Percentiles rank a stretch among this genome's conserved stretches.
Conservation (phyloP, 2,113 vertebrate species). For the Eonycteris spelaea region DNA sequence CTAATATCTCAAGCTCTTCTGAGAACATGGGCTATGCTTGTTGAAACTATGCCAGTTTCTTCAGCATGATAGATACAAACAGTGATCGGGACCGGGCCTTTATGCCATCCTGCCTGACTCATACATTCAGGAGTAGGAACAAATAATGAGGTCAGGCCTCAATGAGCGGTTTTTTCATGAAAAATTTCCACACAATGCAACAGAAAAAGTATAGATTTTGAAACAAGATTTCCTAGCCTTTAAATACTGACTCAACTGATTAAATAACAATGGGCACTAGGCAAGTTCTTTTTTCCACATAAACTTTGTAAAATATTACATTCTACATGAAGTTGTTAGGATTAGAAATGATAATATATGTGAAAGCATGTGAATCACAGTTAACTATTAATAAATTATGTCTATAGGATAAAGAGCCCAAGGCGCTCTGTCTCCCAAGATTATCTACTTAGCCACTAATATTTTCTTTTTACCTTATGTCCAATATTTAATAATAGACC, state of each 20-base stretch:
- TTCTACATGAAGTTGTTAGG: background rate
- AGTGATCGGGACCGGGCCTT: background rate
- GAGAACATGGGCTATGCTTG: background rate
- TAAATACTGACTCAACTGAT: background rate
- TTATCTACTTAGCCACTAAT: background rate
- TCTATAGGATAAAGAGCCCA: background rate
- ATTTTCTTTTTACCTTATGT: background rate
- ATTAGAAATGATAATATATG: background rate
- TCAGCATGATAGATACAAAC: background rate
- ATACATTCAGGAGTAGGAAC: background rate
- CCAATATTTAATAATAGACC: conserved; percentile 8
- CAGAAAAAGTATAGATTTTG: background rate
- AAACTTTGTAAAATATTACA: background rate
- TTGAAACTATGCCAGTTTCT: background rate
- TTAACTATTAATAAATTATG: conserved; percentile 23
- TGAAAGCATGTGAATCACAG: background rate
- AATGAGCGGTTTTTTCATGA: background rate
- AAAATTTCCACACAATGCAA: background rate
- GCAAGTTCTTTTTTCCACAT: background rate
- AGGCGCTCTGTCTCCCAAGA: background rate
- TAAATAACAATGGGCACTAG: background rate
- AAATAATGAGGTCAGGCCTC: background rate
- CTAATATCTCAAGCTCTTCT: background rate
- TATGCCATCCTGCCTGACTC: background rate
- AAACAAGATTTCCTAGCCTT: background rate